phyloP scores from a whole-genome alignment of 2,888 invertebrate species.

The Desoria tigrina region DNA sequence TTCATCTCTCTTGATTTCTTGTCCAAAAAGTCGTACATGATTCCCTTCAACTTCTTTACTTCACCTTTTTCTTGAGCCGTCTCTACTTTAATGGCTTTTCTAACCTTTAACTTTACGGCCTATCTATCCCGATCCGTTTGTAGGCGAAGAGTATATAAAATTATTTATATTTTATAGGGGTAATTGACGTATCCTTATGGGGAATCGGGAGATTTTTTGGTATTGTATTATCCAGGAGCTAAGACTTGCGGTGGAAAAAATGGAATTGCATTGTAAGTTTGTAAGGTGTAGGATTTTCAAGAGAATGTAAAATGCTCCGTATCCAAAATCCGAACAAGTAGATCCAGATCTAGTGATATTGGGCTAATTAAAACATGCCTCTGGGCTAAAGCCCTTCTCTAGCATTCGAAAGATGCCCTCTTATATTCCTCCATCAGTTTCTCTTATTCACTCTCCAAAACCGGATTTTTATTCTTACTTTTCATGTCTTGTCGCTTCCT shows the following conservation, averaged over 20 bases:
- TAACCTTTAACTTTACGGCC: not conserved
- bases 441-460: constrained; percentile 34
- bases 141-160: no score
- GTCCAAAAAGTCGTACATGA: constrained; percentile 12
- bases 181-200: no score
- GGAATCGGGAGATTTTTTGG: no score
- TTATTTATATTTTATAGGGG: no score
- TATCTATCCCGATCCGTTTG: not conserved
- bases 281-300: no score
- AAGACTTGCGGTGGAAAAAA: not conserved
- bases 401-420: not conserved
- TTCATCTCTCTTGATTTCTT: constrained; percentile 12
- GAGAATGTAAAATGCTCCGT: no score
- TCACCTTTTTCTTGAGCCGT: not conserved
- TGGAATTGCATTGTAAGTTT: no score
- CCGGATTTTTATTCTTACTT: constrained; percentile 42
- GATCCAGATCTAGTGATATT: constrained; percentile 21
- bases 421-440: constrained; percentile 28
- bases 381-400: constrained; percentile 25
- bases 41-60: constrained; percentile 15
- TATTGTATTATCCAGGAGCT: no score
- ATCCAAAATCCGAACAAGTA: not conserved
- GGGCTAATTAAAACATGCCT: constrained; percentile 47
- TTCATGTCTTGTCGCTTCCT: constrained; percentile 15
- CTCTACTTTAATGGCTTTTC: constrained; percentile 2